Percentiles rank a stretch among this genome's conserved stretches.
Evolutionary conservation across 2,888 invertebrate genomes (phyloP).

Genomic region (Anthophora plumipes): DNA sequence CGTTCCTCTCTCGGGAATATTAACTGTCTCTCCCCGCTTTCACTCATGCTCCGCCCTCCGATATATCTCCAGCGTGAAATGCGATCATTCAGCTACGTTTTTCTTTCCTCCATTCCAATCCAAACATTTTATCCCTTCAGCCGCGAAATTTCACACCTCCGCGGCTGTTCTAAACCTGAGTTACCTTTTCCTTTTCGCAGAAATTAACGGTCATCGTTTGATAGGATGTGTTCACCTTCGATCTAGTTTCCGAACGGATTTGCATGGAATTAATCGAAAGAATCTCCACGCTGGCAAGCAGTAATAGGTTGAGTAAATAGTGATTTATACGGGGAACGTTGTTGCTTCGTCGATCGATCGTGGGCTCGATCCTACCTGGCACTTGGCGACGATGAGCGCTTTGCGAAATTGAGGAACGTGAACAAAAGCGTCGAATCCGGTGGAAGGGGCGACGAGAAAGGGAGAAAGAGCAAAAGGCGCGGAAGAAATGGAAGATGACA

Average conservation of each 20-base stretch:
- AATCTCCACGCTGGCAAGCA: slow-evolving; percentile 3
- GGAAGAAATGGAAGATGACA: slow-evolving; percentile 49
- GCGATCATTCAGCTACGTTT: neutral
- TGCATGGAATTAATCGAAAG: neutral
- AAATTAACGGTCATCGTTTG: too few relatives aligned
- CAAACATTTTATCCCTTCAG: neutral
- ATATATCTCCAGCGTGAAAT: slow-evolving; percentile 15
- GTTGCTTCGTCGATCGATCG: too few relatives aligned
- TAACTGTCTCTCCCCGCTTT: slow-evolving; percentile 34
- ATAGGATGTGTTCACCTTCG: too few relatives aligned
- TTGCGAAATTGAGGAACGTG: slow-evolving; percentile 41
- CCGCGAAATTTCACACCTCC: too few relatives aligned
- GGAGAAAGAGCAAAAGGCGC: neutral
- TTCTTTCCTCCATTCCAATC: neutral
- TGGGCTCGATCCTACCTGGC: too few relatives aligned
- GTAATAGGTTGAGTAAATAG: neutral
- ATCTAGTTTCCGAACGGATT: too few relatives aligned
- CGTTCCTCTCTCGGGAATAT: slow-evolving; percentile 17
- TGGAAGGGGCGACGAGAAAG: neutral
- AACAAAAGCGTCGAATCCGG: slow-evolving; percentile 52
- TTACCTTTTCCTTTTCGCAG: too few relatives aligned
- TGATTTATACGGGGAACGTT: too few relatives aligned
- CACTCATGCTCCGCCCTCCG: neutral
- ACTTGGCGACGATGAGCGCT: neutral
- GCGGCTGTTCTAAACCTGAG: too few relatives aligned